A percentile compares a stretch with the other conserved stretches of the same genome.
These are phyloP conservation scores for Meliscaeva auricollis DNA, from an alignment of 2,888 invertebrate species.

Conservation along the genomic window DNA sequence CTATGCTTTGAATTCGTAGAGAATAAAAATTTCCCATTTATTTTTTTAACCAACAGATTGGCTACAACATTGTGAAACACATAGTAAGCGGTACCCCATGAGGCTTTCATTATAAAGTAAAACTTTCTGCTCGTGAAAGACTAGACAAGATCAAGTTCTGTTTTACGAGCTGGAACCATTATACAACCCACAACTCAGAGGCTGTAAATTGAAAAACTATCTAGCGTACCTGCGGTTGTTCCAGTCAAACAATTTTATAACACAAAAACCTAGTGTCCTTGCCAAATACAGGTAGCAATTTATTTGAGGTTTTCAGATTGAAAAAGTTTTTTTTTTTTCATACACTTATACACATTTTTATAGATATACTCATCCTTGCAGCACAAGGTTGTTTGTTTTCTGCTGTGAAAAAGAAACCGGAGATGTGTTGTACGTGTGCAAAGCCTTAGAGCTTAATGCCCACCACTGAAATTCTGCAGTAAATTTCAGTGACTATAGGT, in stretches of 20 bases:
- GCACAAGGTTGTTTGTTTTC: conserved; percentile 38
- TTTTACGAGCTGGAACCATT: conserved; percentile 61
- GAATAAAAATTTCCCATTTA: too few relatives aligned
- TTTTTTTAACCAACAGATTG: too few relatives aligned
- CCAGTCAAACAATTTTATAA: conserved; percentile 39
- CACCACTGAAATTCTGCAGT: conserved; percentile 67
- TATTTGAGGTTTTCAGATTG: conserved; percentile 74
- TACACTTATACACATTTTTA: too few relatives aligned
- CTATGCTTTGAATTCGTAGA: too few relatives aligned
- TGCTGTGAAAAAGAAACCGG: conserved; percentile 14
- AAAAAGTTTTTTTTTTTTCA: conserved; percentile 57
- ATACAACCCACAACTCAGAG: conserved; percentile 54
- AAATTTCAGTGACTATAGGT: conserved; percentile 63
- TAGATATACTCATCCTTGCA: conserved; percentile 22
- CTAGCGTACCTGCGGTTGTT: conserved; percentile 22
- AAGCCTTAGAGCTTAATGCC: conserved; percentile 46
- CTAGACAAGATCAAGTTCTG: conserved; percentile 44
- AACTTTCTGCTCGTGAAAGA: conserved; percentile 48
- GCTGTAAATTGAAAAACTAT: conserved; percentile 71
- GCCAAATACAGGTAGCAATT: conserved; percentile 61
- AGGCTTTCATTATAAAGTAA: neutral
- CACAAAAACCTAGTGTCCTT: conserved; percentile 34
- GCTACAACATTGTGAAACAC: neutral
- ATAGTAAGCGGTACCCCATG: neutral
- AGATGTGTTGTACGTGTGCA: conserved; percentile 16